Evolutionary conservation across 2,113 vertebrate genomes (phyloP).

Genomic region (Dermatemys mawii): DNA sequence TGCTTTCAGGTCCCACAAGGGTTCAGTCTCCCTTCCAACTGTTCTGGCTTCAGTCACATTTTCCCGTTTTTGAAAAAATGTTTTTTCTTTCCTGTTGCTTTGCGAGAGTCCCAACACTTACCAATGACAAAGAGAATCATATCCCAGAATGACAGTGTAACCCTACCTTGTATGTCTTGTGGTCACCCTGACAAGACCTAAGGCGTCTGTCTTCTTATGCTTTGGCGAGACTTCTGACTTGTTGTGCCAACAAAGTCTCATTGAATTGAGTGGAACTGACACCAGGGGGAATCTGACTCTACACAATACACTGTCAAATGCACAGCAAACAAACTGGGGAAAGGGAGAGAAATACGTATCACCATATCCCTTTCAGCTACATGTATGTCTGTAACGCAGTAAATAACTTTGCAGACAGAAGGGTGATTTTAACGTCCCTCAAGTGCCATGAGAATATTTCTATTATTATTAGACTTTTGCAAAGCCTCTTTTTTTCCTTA

Average conservation of each 20-base stretch:
- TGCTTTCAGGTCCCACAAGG: too few species aligned
- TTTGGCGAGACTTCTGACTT: neutral
- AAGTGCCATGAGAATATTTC: neutral
- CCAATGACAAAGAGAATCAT: accelerated
- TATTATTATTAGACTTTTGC: neutral
- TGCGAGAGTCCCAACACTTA: accelerated
- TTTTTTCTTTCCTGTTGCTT: neutral
- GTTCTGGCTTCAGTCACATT: too few species aligned
- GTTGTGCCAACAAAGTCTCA: accelerated
- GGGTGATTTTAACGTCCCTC: neutral
- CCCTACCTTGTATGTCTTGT: neutral
- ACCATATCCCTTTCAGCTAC: neutral
- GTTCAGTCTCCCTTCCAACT: accelerated
- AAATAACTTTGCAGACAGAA: accelerated
- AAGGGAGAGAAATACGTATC: neutral
- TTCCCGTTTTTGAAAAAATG: neutral
- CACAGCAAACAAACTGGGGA: neutral
- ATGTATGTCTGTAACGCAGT: neutral
- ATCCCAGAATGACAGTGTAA: neutral
- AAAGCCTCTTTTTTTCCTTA: neutral
- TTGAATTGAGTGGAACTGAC: accelerated
- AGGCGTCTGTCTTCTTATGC: accelerated
- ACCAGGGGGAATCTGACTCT: neutral
- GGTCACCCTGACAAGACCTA: accelerated
- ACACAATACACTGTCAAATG: accelerated